These are phyloP conservation scores for Urophycis tenuis DNA, from an alignment of 2,797 vertebrate genomes.

Conservation along the genomic window DNA sequence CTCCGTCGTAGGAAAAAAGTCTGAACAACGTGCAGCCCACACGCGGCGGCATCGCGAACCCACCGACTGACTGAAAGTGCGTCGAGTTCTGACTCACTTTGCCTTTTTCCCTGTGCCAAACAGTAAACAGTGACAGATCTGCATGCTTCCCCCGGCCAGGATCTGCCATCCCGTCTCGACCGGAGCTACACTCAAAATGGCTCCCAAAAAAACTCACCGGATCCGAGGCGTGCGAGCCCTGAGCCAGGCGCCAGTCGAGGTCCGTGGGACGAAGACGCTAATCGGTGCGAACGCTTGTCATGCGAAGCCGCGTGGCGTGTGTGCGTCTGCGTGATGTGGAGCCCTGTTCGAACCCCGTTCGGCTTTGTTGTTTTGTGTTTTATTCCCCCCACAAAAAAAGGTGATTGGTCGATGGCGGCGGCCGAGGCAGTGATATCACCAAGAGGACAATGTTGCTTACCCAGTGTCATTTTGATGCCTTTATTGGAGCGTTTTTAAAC, in stretches of 20 bases:
- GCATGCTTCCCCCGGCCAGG: constrained; percentile 52
- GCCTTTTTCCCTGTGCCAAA: constrained; percentile 64
- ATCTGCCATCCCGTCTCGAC: constrained; percentile 59
- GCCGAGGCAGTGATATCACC: constrained; percentile 61
- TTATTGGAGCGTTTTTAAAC: constrained; percentile 65
- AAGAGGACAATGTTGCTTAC: constrained; percentile 64
- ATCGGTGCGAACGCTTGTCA: constrained; percentile 62
- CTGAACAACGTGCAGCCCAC: constrained; percentile 61
- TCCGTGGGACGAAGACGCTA: constrained; percentile 43
- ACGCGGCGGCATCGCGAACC: constrained; percentile 47
- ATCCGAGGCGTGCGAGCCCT: constrained; percentile 53
- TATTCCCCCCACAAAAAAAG: background rate
- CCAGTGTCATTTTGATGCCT: constrained; percentile 60
- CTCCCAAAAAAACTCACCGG: constrained; percentile 55
- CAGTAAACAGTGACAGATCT: constrained; percentile 60
- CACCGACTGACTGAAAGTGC: constrained; percentile 53
- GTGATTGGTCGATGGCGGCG: constrained; percentile 40
- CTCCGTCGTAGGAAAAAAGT: constrained; percentile 57
- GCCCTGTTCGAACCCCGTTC: constrained; percentile 36
- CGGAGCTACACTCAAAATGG: constrained; percentile 52
- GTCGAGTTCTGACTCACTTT: constrained; percentile 59
- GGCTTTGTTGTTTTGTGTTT: constrained; percentile 31
- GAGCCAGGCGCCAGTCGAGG: constrained; percentile 28
- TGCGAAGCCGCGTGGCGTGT: constrained; percentile 44
- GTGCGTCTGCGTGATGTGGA: constrained; percentile 49